These are phyloP conservation scores for Caenorhabditis panamensis DNA, from an alignment of 2,888 invertebrate genomes.

Conservation along the genomic window DNA sequence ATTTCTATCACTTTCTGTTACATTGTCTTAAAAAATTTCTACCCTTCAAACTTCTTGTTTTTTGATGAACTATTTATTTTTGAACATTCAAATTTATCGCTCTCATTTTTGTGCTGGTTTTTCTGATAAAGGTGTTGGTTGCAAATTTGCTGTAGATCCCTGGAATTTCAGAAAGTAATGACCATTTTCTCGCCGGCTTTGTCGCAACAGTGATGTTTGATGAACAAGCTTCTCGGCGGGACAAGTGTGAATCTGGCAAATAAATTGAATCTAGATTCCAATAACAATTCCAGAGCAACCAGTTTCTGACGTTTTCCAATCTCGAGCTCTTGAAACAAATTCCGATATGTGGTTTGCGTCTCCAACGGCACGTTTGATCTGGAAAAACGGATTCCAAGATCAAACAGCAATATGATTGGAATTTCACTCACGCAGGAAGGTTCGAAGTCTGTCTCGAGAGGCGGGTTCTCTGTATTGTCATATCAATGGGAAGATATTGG, in stretches of 20 bases:
- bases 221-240: constrained; percentile 57
- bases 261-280: background rate
- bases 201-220: constrained; percentile 40
- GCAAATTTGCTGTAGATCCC: background rate
- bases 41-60: no score
- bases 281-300: constrained; percentile 8
- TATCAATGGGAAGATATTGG: constrained; percentile 53
- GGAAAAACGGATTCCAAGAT: constrained; percentile 13
- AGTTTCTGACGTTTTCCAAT: constrained; percentile 56
- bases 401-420: constrained; percentile 5
- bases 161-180: constrained; percentile 37
- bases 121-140: constrained; percentile 45
- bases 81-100: background rate
- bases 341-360: constrained; percentile 55
- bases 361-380: constrained; percentile 43
- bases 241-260: constrained; percentile 54
- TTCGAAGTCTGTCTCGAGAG: constrained; percentile 38
- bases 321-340: constrained; percentile 52
- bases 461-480: constrained; percentile 34
- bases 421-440: constrained; percentile 34
- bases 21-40: no score
- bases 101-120: constrained; percentile 34
- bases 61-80: no score
- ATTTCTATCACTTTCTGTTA: background rate
- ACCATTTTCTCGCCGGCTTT: constrained; percentile 47